Evolutionary conservation across 2,113 vertebrate species (phyloP).

Genomic region (Chunga burmeisteri): DNA sequence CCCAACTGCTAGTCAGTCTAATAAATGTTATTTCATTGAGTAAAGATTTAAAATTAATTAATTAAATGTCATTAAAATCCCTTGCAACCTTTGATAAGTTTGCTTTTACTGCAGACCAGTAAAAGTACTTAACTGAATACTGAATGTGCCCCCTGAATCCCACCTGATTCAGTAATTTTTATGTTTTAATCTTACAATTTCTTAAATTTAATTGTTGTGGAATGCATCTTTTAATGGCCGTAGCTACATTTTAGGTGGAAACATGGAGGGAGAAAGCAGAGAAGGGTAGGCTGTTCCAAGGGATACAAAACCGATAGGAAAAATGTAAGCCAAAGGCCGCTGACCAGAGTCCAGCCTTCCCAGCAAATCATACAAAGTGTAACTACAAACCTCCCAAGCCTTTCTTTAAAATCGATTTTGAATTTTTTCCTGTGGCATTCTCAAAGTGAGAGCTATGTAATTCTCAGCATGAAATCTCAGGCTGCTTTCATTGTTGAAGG

Average conservation of each 20-base stretch:
- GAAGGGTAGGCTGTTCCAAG: neutral
- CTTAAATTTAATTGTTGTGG: neutral
- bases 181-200: neutral
- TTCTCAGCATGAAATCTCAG: neutral
- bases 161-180: neutral
- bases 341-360: neutral
- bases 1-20: conserved; percentile 1
- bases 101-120: neutral
- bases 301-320: neutral
- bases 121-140: neutral
- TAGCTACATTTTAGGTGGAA: neutral
- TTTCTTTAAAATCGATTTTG: neutral
- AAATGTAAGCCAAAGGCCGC: neutral
- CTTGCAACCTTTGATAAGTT: conserved; percentile 52
- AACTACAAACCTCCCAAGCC: neutral
- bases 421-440: neutral
- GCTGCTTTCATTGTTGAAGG: neutral
- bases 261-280: neutral
- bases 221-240: neutral
- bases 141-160: neutral
- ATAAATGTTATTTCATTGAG: conserved; percentile 63
- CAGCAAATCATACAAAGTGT: neutral
- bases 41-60: conserved; percentile 62
- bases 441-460: neutral
- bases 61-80: conserved; percentile 61